Evolutionary conservation across 2,797 vertebrate genomes (phyloP).

Genomic region (Paramormyrops hopkinsi): DNA sequence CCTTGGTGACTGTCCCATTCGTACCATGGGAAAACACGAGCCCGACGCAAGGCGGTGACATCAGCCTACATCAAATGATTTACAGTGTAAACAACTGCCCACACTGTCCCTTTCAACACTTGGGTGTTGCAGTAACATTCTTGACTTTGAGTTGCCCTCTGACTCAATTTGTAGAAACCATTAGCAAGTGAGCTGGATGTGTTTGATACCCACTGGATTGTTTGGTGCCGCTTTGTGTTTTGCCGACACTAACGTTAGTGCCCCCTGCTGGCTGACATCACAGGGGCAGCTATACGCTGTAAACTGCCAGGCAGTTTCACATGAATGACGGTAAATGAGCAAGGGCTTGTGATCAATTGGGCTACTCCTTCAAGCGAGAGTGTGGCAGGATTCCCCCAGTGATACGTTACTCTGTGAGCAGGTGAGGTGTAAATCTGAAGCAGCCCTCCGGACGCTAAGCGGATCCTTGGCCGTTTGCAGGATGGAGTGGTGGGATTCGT

Average conservation of each 20-base stretch:
- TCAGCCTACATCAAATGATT: background rate
- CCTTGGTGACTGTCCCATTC: background rate
- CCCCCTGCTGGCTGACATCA: background rate
- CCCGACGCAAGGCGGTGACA: background rate
- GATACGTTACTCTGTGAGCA: background rate
- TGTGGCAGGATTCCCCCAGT: background rate
- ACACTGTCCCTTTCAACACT: background rate
- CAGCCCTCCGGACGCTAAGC: background rate
- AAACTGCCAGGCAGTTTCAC: background rate
- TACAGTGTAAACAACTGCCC: background rate
- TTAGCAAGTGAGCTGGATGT: background rate
- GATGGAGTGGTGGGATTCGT: slow-evolving; percentile 82
- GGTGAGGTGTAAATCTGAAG: background rate
- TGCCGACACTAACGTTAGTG: background rate
- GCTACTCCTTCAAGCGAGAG: background rate
- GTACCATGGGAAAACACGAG: background rate
- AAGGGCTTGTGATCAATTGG: background rate
- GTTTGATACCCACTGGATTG: background rate
- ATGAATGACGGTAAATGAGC: background rate
- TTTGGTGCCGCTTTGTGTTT: background rate
- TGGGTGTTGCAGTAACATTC: background rate
- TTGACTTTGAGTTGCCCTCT: background rate
- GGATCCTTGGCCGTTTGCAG: slow-evolving; percentile 48
- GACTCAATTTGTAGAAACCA: background rate
- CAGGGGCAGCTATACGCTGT: background rate